Evolutionary conservation across 2,797 vertebrate genomes (phyloP), one percentile per base, ranked within the genome.

Genomic region (Helostoma temminkii): DNA sequence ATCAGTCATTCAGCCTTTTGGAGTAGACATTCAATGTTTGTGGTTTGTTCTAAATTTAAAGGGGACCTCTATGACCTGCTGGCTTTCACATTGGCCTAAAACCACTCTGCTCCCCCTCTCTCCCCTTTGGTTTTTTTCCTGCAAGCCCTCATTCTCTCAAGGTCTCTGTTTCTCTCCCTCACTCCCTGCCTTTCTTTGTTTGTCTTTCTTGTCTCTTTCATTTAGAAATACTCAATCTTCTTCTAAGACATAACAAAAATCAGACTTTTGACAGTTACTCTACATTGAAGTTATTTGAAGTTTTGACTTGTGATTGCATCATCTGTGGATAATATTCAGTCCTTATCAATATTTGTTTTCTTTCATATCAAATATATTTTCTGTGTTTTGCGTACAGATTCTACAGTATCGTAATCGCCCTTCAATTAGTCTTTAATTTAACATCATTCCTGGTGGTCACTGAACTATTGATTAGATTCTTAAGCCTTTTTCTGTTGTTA

Each of bases 31-130:
- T 85, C 89, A 87, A 71, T 70, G 62, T 86, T 83, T 66, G 86
- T 78, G 89, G 89, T 91, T 90, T 89, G 88, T 92, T 93, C 87
- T 89, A 88, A 88, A 88, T 90, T 90, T 91, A 92, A 92, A 91
- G 87, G 89, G 87, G 89, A 91, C 91, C 91, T 89, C 85, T 88
- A 76, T 92, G 91, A 93, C 90, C 91, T 89, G 84, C 89, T 84
- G 87, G 82, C 86, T 86, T 91, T 92, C 89, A 91, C 75, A 28
- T 39, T 59, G 32, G 76, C 78, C 76, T 78, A 54, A 80, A 82
- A 82, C 80, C 85, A 57, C 80, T 74, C 46, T 1, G 54, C 73
- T 53, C 54, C 46, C 71, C 50, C 42, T 32, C 55, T 63, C 62
- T 25, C 64, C 49, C 58, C 56, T 64, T 61, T 59, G 25, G 19